phyloP scores from a whole-genome alignment of 2,888 invertebrate species.

The Didymodactylos carnosus region DNA sequence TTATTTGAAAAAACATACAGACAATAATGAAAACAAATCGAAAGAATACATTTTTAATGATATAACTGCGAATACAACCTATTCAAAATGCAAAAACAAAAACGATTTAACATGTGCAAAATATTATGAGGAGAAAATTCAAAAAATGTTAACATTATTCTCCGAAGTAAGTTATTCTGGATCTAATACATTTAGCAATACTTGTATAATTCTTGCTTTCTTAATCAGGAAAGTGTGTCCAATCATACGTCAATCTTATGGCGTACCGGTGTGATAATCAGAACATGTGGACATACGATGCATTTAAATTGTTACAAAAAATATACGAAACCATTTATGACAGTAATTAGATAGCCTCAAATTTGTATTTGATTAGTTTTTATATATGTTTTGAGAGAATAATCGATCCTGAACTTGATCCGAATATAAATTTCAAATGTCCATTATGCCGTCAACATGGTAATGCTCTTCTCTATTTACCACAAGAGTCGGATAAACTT shows the following conservation, averaged over 20 bases:
- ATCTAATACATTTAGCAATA: not conserved
- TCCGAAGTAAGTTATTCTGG: not conserved
- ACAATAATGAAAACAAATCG: not conserved
- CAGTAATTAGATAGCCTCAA: not conserved
- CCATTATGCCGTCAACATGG: not conserved
- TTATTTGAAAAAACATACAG: no score
- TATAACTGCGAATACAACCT: no score
- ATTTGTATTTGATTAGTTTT: not conserved
- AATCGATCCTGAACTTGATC: not conserved
- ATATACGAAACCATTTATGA: not conserved
- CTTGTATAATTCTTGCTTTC: no score
- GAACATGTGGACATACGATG: not conserved
- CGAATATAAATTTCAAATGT: not conserved
- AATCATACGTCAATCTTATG: not conserved
- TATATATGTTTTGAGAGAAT: not conserved
- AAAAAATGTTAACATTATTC: not conserved
- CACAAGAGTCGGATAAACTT: not conserved
- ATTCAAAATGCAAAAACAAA: not conserved
- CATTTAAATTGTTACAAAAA: not conserved
- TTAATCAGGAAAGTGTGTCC: not conserved
- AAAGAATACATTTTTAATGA: no score
- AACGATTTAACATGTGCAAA: not conserved
- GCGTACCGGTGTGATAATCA: not conserved
- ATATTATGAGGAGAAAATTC: not conserved
- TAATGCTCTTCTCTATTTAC: not conserved